Percentiles rank a stretch among this genome's conserved stretches.
Evolutionary conservation across 2,113 vertebrate species (phyloP).

Genomic region (Amblyopsis rosae): DNA sequence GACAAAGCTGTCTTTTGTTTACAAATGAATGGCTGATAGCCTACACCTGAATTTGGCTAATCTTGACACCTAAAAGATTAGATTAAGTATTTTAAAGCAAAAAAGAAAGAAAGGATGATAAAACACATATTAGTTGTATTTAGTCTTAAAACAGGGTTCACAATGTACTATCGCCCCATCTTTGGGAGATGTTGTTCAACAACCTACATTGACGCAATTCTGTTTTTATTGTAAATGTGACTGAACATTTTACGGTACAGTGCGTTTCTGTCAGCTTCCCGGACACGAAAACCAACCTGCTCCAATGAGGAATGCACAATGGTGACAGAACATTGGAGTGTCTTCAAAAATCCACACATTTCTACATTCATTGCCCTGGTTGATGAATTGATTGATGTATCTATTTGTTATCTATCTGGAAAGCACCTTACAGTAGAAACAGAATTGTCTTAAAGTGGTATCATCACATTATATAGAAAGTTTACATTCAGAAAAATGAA

Average conservation of each 20-base stretch:
- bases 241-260: neutral
- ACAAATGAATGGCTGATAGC: neutral
- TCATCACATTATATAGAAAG: constrained; percentile 38
- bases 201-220: constrained; percentile 19
- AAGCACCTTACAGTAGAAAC: constrained; percentile 49
- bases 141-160: neutral
- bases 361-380: constrained; percentile 66
- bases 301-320: constrained; percentile 3
- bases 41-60: constrained; percentile 19
- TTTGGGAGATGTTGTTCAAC: too few species aligned
- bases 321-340: constrained; percentile 15
- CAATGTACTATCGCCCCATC: neutral
- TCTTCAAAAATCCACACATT: constrained; percentile 37
- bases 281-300: too few species aligned
- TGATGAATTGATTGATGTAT: neutral
- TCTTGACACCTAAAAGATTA: constrained; percentile 8
- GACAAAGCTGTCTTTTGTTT: neutral
- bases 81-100: neutral
- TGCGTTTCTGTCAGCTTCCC: too few species aligned
- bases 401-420: neutral
- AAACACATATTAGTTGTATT: neutral
- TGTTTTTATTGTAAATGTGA: constrained; percentile 45
- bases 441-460: constrained; percentile 46
- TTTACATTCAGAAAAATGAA: constrained; percentile 58
- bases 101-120: constrained; percentile 6